phyloP scores from a whole-genome alignment of 2,113 vertebrate species.

The Synchiropus splendidus region DNA sequence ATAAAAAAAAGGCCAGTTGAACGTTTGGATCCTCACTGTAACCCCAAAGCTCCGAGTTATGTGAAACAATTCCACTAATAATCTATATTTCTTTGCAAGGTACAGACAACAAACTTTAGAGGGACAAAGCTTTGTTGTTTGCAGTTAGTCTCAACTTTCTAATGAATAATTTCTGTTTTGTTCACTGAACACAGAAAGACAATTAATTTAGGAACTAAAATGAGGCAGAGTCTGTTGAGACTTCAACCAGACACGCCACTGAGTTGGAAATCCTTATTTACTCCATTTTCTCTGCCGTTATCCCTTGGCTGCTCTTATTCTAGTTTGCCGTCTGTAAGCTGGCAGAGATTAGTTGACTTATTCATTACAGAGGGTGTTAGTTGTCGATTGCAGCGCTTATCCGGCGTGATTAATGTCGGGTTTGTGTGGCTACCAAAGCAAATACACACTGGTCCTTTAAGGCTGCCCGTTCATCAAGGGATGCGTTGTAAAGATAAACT shows the following conservation, averaged over 20 bases:
- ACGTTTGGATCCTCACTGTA: too few species aligned
- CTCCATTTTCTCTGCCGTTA: slow-evolving; percentile 38
- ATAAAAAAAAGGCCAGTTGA: too few species aligned
- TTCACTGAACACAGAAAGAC: slow-evolving; percentile 22
- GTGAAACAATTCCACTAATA: slow-evolving; percentile 2
- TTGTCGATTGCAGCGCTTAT: slow-evolving; percentile 54
- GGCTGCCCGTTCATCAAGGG: slow-evolving; percentile 23
- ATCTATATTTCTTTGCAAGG: slow-evolving; percentile 6
- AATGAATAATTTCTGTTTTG: slow-evolving; percentile 23
- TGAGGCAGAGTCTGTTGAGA: slow-evolving; percentile 20
- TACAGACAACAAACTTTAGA: slow-evolving; percentile 16
- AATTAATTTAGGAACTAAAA: slow-evolving; percentile 35
- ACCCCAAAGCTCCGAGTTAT: too few species aligned
- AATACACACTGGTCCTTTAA: slow-evolving; percentile 40
- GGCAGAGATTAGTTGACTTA: slow-evolving; percentile 56
- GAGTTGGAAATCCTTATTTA: slow-evolving; percentile 47
- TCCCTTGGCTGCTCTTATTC: slow-evolving; percentile 49
- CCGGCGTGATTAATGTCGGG: slow-evolving; percentile 51
- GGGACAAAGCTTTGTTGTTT: slow-evolving; percentile 17
- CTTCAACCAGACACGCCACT: slow-evolving; percentile 34
- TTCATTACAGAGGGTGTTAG: slow-evolving; percentile 55
- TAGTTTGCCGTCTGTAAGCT: slow-evolving; percentile 41
- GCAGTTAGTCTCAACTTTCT: slow-evolving; percentile 17
- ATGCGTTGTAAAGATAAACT: slow-evolving; percentile 29
- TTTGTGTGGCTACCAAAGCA: slow-evolving; percentile 43